Percentiles rank a stretch among this genome's conserved stretches.
Conservation (phyloP, 2,888 invertebrate genomes). For the Subacronicta megacephala region DNA sequence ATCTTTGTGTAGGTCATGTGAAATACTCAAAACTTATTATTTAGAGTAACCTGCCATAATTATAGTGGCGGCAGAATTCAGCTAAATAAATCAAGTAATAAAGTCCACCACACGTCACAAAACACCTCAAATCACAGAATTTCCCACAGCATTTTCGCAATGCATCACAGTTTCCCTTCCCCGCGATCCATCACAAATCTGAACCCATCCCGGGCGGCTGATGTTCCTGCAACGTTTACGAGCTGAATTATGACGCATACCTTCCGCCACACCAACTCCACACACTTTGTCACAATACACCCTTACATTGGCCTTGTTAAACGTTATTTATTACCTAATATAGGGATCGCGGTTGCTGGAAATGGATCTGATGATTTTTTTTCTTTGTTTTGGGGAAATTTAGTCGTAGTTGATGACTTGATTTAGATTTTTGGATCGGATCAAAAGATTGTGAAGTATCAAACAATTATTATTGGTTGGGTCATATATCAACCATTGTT, state of each 20-base stretch:
- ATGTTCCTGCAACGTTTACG: constrained; percentile 80
- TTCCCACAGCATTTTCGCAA: constrained; percentile 21
- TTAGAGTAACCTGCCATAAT: no score
- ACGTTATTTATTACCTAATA: constrained; percentile 65
- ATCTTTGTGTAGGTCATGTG: no score
- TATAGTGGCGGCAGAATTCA: no score
- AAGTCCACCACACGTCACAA: no score
- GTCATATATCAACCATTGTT: no score
- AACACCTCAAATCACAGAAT: neutral
- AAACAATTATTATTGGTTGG: no score
- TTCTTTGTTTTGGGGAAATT: neutral
- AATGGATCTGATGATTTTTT: neutral
- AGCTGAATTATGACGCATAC: constrained; percentile 83
- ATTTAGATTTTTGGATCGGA: no score
- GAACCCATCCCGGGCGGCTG: constrained; percentile 59
- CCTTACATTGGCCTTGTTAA: constrained; percentile 64
- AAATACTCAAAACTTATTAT: no score
- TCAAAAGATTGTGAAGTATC: no score
- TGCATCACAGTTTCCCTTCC: constrained; percentile 56
- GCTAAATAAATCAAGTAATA: no score
- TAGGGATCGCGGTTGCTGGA: constrained; percentile 28
- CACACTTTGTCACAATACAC: constrained; percentile 66
- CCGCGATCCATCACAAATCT: constrained; percentile 82
- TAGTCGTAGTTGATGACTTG: no score
- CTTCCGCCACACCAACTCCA: constrained; percentile 74